A percentile compares a stretch with the other conserved stretches of the same genome.
These are phyloP conservation scores for Ornithoptera alexandrae DNA, from an alignment of 2,888 invertebrate species.

Conservation along the genomic window DNA sequence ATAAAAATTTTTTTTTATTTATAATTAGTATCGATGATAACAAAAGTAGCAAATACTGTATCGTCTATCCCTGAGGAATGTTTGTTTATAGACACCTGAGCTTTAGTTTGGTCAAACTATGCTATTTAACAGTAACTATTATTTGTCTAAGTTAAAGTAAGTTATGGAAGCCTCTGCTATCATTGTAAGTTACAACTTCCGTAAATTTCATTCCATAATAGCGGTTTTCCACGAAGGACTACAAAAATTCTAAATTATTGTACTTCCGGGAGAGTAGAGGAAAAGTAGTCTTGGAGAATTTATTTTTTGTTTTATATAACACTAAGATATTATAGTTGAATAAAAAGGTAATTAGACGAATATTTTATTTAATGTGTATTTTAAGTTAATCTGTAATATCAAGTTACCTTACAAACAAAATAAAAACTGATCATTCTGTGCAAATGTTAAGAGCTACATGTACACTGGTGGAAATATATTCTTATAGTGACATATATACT, in stretches of 20 bases:
- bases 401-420: too few relatives aligned
- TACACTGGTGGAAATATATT: too few relatives aligned
- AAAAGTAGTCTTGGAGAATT: conserved; percentile 1
- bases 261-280: neutral
- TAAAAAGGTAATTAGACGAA: too few relatives aligned
- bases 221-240: conserved; percentile 14
- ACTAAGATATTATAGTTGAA: too few relatives aligned
- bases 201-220: conserved; percentile 23
- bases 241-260: conserved; percentile 24
- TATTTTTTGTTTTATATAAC: neutral
- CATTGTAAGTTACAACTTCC: conserved; percentile 9
- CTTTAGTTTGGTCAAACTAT: neutral
- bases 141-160: conserved; percentile 2
- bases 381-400: too few relatives aligned
- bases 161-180: conserved; percentile 8
- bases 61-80: neutral
- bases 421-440: too few relatives aligned
- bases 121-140: neutral
- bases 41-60: too few relatives aligned
- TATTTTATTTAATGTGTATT: too few relatives aligned
- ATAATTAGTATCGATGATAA: too few relatives aligned
- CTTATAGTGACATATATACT: too few relatives aligned
- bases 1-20: too few relatives aligned
- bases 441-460: too few relatives aligned
- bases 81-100: neutral